Base-by-base conservation (phyloP, 2,797 vertebrate species). In the Pangasius sanitwongsei region DNA sequence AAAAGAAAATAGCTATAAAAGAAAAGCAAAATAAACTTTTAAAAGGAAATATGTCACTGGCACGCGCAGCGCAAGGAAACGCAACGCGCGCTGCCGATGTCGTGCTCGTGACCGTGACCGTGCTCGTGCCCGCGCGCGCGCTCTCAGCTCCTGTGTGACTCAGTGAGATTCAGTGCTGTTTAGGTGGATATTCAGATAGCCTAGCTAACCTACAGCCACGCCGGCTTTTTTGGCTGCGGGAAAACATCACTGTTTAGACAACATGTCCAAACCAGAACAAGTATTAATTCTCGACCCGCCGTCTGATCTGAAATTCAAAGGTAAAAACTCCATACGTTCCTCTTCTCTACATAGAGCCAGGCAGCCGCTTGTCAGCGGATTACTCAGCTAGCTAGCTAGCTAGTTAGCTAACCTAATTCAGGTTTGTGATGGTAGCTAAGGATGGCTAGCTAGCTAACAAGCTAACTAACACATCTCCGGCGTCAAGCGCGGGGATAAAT, bases 291-390 rank as follows among this genome's bases (percentile, higher is more conserved):
- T 96, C 86, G 97, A 97, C 93, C 97, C 97, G 89, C 94, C 97
- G 91, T 94, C 93, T 94, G 97, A 97, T 92, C 97, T 97, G 92
- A 97, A 97, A 95, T 97, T 97, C 93, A 97, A 96, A 97, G 97
- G 97, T 97, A 94, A 94, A 92, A 86, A 53, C 5, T 37, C 87
- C 50, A 7, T 81, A 77, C 18, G 20, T 37, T 48, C 8, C 20
- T 50, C 41, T 50, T 57, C 78, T 34, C 7, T 50, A 50, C 41
- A 72, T 85, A 37, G 25, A 37, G 80, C n/a, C 31, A 37, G 81
- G 37, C 28, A 72, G 55, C 59, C 25, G 72, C 75, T 72, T 86
- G 86, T 82, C 83, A 91, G 34, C 59, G 53, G 77, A 78, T 87
- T 82, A 87, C 53, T 48, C 61, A 53, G 87, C 86, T 82, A 72